Percentiles rank a stretch among this genome's conserved stretches.
phyloP scores from a whole-genome alignment of 2,888 invertebrate genomes.

The Syritta pipiens region DNA sequence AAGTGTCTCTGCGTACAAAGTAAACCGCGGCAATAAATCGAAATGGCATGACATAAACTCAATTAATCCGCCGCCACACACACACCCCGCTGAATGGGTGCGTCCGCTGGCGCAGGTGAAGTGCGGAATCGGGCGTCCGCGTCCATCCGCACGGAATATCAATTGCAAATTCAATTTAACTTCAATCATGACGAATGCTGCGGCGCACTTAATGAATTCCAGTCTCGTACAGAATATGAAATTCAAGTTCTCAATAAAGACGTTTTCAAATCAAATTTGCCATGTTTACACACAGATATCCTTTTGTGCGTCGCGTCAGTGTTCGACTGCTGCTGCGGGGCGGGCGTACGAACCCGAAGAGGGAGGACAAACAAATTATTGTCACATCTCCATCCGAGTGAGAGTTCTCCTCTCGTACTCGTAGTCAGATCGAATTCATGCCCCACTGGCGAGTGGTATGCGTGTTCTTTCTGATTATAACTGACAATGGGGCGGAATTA shows the following conservation, averaged over 20 bases:
- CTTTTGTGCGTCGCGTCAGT: neutral
- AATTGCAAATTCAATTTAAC: conserved; percentile 51
- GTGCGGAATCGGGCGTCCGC: neutral
- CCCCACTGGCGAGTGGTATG: neutral
- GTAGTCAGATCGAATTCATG: conserved; percentile 3
- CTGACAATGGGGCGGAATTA: conserved; percentile 8
- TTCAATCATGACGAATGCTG: conserved; percentile 41
- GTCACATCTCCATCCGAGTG: conserved; percentile 40
- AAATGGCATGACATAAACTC: neutral
- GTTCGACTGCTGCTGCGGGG: neutral
- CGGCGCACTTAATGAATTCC: conserved; percentile 45
- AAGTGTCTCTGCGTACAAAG: too few relatives aligned
- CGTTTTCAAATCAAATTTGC: conserved; percentile 31
- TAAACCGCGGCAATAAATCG: too few relatives aligned
- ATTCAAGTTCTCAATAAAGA: conserved; percentile 41
- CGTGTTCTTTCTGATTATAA: conserved; percentile 1
- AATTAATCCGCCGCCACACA: neutral
- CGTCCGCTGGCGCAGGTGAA: neutral
- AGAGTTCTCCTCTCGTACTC: conserved; percentile 15
- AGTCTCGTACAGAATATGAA: conserved; percentile 50
- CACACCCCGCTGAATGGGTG: neutral
- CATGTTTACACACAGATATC: conserved; percentile 22
- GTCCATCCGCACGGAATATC: conserved; percentile 46
- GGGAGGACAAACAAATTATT: conserved; percentile 32
- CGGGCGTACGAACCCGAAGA: neutral